Evolutionary conservation across 2,888 invertebrate species (phyloP), one percentile per base, ranked within the genome.

Genomic region (Zaprionus obscuricornis): DNA sequence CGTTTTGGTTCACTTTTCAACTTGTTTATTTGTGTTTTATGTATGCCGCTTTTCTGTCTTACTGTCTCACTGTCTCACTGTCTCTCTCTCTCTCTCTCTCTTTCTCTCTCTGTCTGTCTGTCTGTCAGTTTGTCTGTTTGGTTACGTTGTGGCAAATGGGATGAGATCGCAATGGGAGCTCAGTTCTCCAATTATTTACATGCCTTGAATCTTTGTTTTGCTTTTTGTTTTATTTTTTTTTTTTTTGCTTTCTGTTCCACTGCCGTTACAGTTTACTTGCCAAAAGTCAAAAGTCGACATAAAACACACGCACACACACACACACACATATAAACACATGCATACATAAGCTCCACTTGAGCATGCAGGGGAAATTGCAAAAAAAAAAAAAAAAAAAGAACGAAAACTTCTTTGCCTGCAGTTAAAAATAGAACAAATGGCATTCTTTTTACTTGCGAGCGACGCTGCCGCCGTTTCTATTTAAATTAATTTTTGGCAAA

Each of bases 21-120:
- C 85, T 79, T 85, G 85, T 82, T 79, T 85, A 82, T 85, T 78
- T 79, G 75, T 55, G 60, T 78, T 84, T 77, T 77, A 84, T 84
- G 62, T 68, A 36, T 39, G 27, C 1, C 31, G 14, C 17, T n/a
- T n/a, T n/a, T n/a, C n/a, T n/a, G n/a, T n/a, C n/a, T n/a, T n/a
- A n/a, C n/a, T n/a, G n/a, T n/a, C n/a, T n/a, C n/a, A n/a, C n/a
- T n/a, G n/a, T n/a, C n/a, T n/a, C n/a, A n/a, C n/a, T n/a, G n/a
- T n/a, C n/a, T n/a, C n/a, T n/a, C n/a, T n/a, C n/a, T n/a, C n/a
- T n/a, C n/a, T n/a, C n/a, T n/a, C n/a, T n/a, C n/a, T n/a, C n/a
- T n/a, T n/a, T n/a, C n/a, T n/a, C n/a, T n/a, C n/a, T n/a, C n/a
- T n/a, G n/a, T n/a, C n/a, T n/a, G n/a, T n/a, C n/a, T n/a, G n/a